A percentile compares a stretch with the other conserved stretches of the same genome.
Evolutionary conservation across 2,113 vertebrate genomes (phyloP).

Genomic region (Lophochroa leadbeateri): DNA sequence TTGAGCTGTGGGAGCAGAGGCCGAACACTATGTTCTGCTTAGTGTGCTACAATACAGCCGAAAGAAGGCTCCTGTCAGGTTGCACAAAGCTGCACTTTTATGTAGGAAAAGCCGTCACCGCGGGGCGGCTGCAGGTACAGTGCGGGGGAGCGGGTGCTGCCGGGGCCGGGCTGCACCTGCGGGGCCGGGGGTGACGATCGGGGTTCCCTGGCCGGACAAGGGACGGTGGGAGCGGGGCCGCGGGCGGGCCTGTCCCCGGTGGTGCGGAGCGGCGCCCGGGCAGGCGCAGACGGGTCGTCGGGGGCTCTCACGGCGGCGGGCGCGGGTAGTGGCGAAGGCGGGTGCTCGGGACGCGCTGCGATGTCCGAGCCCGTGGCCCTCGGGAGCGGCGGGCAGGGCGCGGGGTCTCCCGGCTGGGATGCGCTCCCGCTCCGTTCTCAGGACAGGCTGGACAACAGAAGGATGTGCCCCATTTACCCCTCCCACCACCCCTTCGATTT

Average conservation of each 20-base stretch:
- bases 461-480: not conserved
- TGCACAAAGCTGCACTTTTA: no score
- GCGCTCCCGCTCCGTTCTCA: not conserved
- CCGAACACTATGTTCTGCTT: no score
- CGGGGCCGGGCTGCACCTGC: not conserved
- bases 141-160: not conserved
- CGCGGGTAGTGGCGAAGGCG: not conserved
- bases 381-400: not conserved
- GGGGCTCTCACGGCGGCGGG: not conserved
- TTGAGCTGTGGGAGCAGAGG: no score
- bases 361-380: not conserved
- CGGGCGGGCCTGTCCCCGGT: not conserved
- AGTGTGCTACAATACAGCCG: no score
- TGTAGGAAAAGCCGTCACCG: not conserved
- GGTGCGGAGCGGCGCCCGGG: not conserved
- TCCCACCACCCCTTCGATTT: not conserved
- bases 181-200: not conserved
- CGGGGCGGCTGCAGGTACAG: constrained; percentile 38
- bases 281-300: not conserved
- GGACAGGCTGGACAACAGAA: not conserved
- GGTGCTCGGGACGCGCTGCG: not conserved
- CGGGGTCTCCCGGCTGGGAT: not conserved
- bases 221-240: not conserved
- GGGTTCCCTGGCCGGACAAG: not conserved
- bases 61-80: no score